Evolutionary conservation across 2,797 vertebrate species (phyloP).

Genomic region (Mareca strepera): DNA sequence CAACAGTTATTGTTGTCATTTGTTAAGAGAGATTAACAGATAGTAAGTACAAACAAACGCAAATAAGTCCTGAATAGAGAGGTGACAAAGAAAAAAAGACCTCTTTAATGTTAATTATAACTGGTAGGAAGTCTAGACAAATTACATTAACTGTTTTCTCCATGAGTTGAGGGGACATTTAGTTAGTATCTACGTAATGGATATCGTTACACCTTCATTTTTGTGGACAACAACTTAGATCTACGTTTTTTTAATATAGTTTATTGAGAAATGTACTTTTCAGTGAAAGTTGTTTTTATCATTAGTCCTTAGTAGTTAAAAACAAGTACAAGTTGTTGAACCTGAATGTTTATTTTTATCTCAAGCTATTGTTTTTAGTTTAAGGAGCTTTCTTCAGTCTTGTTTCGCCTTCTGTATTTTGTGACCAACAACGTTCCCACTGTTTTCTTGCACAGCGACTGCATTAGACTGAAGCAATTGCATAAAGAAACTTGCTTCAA

Average conservation of each 20-base stretch:
- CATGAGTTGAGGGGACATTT: conserved; percentile 67
- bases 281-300: conserved; percentile 7
- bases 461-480: neutral
- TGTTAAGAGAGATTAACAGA: conserved; percentile 81
- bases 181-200: conserved; percentile 42
- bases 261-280: conserved; percentile 28
- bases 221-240: conserved; percentile 50
- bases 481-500: neutral
- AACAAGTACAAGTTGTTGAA: conserved; percentile 9
- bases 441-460: neutral
- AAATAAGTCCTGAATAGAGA: conserved; percentile 81
- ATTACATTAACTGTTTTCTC: conserved; percentile 73
- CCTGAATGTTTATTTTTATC: conserved; percentile 21
- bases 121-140: conserved; percentile 78
- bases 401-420: conserved; percentile 22
- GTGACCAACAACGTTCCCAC: neutral
- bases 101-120: conserved; percentile 81
- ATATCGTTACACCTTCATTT: conserved; percentile 43
- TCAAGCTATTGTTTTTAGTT: neutral
- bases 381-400: neutral
- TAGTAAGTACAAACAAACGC: conserved; percentile 81
- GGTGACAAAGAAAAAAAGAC: conserved; percentile 79
- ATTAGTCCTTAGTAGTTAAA: conserved; percentile 38
- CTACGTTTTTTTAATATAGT: neutral
- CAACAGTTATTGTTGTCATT: conserved; percentile 81